Evolutionary conservation across 2,888 invertebrate species (phyloP).

Genomic region (Rhabditoides inermis): DNA sequence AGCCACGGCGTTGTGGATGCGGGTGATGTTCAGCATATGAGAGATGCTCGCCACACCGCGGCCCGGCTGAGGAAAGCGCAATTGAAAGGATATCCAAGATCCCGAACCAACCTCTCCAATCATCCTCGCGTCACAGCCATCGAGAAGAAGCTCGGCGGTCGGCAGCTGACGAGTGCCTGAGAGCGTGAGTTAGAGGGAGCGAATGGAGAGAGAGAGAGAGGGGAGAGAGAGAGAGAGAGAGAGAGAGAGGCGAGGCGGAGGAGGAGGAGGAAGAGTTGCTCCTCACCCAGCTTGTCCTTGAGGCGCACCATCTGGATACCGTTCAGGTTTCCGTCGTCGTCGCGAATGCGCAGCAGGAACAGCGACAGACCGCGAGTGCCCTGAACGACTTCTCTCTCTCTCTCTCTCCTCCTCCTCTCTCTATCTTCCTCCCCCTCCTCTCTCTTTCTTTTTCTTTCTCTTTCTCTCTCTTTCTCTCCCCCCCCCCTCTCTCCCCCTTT

Average conservation of each 20-base stretch:
- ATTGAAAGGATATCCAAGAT: too few relatives aligned
- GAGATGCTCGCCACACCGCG: conserved; percentile 58
- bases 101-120: conserved; percentile 19
- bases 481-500: not conserved
- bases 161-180: conserved; percentile 51
- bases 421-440: too few relatives aligned
- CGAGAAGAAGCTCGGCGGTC: conserved; percentile 60
- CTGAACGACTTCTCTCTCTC: conserved; percentile 51
- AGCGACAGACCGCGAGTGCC: conserved; percentile 57
- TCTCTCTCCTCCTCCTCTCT: too few relatives aligned
- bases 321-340: conserved; percentile 55
- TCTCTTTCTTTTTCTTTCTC: not conserved
- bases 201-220: not conserved
- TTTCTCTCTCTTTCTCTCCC: not conserved
- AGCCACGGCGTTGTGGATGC: conserved; percentile 58
- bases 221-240: not conserved
- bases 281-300: conserved; percentile 61
- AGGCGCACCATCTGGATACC: conserved; percentile 58
- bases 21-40: conserved; percentile 59
- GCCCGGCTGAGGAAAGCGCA: too few relatives aligned
- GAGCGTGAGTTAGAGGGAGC: too few relatives aligned
- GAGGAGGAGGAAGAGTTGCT: conserved; percentile 48
- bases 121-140: conserved; percentile 51
- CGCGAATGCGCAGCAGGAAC: conserved; percentile 57
- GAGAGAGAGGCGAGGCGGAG: not conserved